A percentile compares a stretch with the other conserved stretches of the same genome.
Evolutionary conservation across 2,113 vertebrate species (phyloP).

Genomic region (Hoplias malabaricus): DNA sequence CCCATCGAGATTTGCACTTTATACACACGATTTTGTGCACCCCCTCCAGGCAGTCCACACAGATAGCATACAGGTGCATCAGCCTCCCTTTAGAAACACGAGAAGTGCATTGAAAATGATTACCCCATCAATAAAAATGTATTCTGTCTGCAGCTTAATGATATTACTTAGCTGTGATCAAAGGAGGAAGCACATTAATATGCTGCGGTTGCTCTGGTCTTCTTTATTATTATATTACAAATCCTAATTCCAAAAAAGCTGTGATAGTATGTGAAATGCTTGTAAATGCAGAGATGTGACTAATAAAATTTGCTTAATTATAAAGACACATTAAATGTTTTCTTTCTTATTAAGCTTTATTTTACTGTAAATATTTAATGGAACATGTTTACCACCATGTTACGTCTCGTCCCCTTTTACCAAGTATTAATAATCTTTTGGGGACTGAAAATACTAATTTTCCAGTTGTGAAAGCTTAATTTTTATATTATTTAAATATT

Average conservation of each 20-base stretch:
- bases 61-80: slow-evolving; percentile 98
- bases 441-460: no score
- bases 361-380: no score
- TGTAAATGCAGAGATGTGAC: no score
- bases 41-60: slow-evolving; percentile 97
- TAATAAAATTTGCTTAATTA: no score
- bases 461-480: no score
- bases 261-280: no score
- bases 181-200: neutral
- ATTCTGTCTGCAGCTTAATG: slow-evolving; percentile 18
- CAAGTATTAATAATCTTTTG: no score
- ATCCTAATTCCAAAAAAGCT: neutral
- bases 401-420: no score
- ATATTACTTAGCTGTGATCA: neutral
- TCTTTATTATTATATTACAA: slow-evolving; percentile 10
- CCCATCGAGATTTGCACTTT: slow-evolving; percentile 98
- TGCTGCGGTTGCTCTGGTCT: neutral
- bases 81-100: slow-evolving; percentile 84
- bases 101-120: slow-evolving; percentile 27
- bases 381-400: no score
- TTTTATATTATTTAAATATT: no score
- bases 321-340: no score
- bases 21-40: slow-evolving; percentile 99
- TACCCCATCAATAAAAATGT: slow-evolving; percentile 7
- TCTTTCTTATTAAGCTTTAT: no score